phyloP scores from a whole-genome alignment of 2,113 vertebrate species.

The Rallus limicola region DNA sequence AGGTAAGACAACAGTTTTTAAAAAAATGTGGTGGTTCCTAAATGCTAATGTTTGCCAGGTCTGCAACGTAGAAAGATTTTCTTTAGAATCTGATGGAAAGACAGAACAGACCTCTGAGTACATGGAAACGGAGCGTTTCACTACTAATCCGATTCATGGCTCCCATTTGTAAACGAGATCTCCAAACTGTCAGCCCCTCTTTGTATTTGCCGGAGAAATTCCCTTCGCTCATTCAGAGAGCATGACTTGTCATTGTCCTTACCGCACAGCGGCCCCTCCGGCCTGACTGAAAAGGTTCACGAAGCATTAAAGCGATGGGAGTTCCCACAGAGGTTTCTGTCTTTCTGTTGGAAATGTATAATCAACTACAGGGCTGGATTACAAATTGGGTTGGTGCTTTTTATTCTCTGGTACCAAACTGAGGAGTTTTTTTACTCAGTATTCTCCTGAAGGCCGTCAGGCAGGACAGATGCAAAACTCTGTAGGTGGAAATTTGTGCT shows the following conservation, averaged over 20 bases:
- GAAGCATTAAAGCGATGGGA: conserved; percentile 26
- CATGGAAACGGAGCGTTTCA: conserved; percentile 13
- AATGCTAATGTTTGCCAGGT: conserved; percentile 82
- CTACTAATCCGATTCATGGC: conserved; percentile 49
- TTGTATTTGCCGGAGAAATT: conserved; percentile 49
- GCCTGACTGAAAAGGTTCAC: conserved; percentile 48
- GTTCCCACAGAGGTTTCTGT: conserved; percentile 70
- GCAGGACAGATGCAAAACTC: background rate
- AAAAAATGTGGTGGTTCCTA: conserved; percentile 67
- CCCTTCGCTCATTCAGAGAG: conserved; percentile 53
- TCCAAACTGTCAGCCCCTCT: conserved; percentile 43
- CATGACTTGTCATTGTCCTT: conserved; percentile 58
- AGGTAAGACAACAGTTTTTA: conserved; percentile 60
- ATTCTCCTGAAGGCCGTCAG: background rate
- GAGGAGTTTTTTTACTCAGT: background rate
- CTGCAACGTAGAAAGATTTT: conserved; percentile 61
- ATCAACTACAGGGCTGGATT: conserved; percentile 66
- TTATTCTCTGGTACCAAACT: conserved; percentile 72
- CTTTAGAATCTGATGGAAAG: conserved; percentile 75
- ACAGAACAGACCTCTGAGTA: conserved; percentile 72
- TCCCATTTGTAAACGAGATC: conserved; percentile 48
- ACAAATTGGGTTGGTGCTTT: conserved; percentile 65
- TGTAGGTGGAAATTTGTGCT: background rate
- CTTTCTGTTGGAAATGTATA: conserved; percentile 77
- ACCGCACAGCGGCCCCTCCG: conserved; percentile 57